These are phyloP conservation scores for Acrocephalus scirpaceus DNA, from an alignment of 2,797 vertebrate genomes.

Conservation along the genomic window DNA sequence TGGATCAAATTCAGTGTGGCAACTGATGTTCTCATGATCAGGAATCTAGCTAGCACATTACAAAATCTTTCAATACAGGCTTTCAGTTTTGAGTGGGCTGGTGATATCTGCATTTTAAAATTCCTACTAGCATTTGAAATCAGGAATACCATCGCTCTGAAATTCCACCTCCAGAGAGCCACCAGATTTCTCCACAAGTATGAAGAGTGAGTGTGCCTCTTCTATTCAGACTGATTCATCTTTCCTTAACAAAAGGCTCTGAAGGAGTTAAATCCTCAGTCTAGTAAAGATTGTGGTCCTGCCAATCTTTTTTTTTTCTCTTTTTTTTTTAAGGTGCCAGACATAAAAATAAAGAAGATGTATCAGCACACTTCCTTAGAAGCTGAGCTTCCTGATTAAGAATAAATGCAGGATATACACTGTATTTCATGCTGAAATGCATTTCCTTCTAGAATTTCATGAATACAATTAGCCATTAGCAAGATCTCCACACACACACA, in stretches of 20 bases:
- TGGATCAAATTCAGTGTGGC: background rate
- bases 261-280: slow-evolving; percentile 31
- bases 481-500: background rate
- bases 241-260: background rate
- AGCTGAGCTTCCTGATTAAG: slow-evolving; percentile 35
- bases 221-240: background rate
- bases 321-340: background rate
- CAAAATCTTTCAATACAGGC: background rate
- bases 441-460: background rate
- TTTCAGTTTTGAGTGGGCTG: background rate
- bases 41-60: background rate
- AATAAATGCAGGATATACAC: slow-evolving; percentile 35
- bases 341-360: slow-evolving; percentile 30
- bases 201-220: background rate
- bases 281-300: background rate
- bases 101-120: background rate
- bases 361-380: slow-evolving; percentile 14
- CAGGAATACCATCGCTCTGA: background rate
- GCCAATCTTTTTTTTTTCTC: background rate
- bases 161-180: background rate
- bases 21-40: background rate
- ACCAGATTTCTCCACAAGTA: background rate
- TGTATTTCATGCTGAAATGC: background rate
- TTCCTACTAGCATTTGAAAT: background rate
- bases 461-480: slow-evolving; percentile 19